A percentile compares a stretch with the other conserved stretches of the same genome.
Evolutionary conservation across 1,140 invertebrate species (phyloP).

Genomic region (Drosophila pruinosa): DNA sequence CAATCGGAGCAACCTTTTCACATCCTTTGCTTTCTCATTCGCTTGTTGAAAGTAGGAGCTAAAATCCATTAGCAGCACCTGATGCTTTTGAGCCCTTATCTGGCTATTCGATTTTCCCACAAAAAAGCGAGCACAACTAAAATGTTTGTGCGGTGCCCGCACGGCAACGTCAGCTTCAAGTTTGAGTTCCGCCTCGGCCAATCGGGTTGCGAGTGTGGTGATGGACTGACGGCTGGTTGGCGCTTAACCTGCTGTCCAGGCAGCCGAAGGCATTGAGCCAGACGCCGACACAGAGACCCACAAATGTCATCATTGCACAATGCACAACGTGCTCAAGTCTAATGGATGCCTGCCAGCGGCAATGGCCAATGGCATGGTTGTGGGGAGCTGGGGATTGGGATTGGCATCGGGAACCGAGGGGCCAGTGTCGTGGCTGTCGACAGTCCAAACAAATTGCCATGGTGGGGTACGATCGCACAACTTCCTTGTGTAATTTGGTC

Average conservation of each 20-base stretch:
- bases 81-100: slow-evolving; percentile 27
- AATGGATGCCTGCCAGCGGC: slow-evolving; percentile 46
- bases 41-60: slow-evolving; percentile 7
- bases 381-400: not conserved
- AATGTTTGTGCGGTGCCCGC: slow-evolving; percentile 33
- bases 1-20: not conserved
- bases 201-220: not conserved
- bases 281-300: slow-evolving; percentile 43
- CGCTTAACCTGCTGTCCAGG: slow-evolving; percentile 24
- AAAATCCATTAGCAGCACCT: slow-evolving; percentile 14
- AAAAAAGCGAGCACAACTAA: slow-evolving; percentile 4
- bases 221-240: slow-evolving; percentile 22
- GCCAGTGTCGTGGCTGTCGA: slow-evolving; percentile 6
- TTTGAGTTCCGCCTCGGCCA: slow-evolving; percentile 22
- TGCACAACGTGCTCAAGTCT: slow-evolving; percentile 29
- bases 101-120: slow-evolving; percentile 28
- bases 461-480: not conserved
- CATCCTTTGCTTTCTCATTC: slow-evolving; percentile 48
- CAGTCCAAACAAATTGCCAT: slow-evolving; percentile 44
- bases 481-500: slow-evolving; percentile 77
- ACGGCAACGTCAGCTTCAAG: slow-evolving; percentile 31
- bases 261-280: slow-evolving; percentile 3
- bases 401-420: slow-evolving; percentile 39
- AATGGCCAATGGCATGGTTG: not conserved
- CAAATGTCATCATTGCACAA: slow-evolving; percentile 52